Conservation (phyloP, 2,888 invertebrate genomes). For the Monochamus alternatus region DNA sequence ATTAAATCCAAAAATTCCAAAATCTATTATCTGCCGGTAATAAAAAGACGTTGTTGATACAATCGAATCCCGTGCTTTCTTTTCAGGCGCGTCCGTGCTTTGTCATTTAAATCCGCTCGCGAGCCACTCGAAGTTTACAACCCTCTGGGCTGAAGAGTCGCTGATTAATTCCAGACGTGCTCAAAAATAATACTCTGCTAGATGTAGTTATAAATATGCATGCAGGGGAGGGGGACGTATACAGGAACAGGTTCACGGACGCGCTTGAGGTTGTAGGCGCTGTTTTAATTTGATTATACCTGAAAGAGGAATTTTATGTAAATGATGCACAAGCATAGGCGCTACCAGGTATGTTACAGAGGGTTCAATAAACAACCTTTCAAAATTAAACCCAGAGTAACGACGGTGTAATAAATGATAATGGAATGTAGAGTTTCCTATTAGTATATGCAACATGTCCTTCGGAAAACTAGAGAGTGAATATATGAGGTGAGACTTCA, state of each 20-base stretch:
- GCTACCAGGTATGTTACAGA: too few relatives aligned
- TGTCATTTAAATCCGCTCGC: conserved; percentile 9
- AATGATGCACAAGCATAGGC: neutral
- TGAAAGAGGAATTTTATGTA: conserved; percentile 16
- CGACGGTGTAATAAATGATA: too few relatives aligned
- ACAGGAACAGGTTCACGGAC: conserved; percentile 5
- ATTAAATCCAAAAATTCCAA: neutral
- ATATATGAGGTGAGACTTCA: too few relatives aligned
- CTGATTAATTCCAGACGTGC: conserved; percentile 18
- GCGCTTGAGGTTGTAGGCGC: conserved; percentile 11
- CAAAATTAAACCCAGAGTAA: too few relatives aligned
- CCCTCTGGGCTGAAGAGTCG: neutral
- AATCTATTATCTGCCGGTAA: neutral
- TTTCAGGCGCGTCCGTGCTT: neutral
- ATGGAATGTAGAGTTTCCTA: too few relatives aligned
- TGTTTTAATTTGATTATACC: conserved; percentile 17
- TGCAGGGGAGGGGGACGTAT: neutral
- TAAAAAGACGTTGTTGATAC: neutral
- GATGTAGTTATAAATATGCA: conserved; percentile 24
- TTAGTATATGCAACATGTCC: too few relatives aligned
- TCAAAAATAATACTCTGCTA: conserved; percentile 15
- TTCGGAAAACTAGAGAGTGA: too few relatives aligned
- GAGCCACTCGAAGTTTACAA: conserved; percentile 7
- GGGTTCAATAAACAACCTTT: too few relatives aligned
- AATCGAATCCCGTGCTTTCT: neutral